These are phyloP conservation scores for Atractosteus spatula DNA, from an alignment of 2,113 vertebrate species.

Conservation along the genomic window DNA sequence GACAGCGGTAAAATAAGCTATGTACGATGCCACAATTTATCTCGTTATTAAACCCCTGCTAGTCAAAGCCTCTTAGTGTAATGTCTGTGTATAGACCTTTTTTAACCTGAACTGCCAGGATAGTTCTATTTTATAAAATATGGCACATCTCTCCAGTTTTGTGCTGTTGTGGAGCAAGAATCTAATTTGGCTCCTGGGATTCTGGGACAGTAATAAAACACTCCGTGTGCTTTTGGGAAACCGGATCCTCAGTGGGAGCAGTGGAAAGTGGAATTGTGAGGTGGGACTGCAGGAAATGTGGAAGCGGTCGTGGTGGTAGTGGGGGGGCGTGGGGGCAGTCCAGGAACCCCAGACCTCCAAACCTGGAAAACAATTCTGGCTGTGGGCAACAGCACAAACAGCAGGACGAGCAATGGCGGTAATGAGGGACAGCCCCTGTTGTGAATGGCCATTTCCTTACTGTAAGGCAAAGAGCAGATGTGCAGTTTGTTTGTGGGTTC, in stretches of 20 bases:
- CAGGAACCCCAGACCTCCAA: neutral
- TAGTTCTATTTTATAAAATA: neutral
- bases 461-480: neutral
- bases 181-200: neutral
- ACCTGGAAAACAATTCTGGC: neutral
- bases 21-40: no score
- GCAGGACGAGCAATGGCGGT: neutral
- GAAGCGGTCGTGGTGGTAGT: neutral
- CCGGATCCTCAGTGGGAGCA: neutral
- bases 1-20: no score
- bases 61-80: neutral
- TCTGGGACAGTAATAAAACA: neutral
- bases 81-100: neutral
- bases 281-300: slow-evolving; percentile 1
- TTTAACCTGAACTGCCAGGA: neutral
- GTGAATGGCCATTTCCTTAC: neutral
- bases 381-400: neutral
- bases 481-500: neutral
- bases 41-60: no score
- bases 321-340: neutral
- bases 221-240: neutral
- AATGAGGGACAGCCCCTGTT: neutral
- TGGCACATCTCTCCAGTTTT: neutral
- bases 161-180: no score
- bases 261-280: neutral